Percentiles rank a stretch among this genome's conserved stretches.
Conservation (phyloP, 1,140 invertebrate species). For the Psilanteris sp. region DNA sequence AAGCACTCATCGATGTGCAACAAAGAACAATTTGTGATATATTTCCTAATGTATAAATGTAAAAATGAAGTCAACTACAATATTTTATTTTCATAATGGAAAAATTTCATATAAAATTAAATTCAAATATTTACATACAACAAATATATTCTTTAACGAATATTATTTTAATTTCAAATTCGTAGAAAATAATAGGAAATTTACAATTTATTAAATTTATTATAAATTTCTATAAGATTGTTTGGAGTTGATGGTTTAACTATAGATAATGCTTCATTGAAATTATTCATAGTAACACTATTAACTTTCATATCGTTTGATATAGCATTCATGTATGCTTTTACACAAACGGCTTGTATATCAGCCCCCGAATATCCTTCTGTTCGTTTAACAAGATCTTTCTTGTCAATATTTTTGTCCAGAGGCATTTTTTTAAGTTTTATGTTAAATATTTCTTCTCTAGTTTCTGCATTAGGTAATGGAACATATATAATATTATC, state of each 20-base stretch:
- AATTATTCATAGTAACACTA: constrained; percentile 82
- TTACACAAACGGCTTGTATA: constrained; percentile 91
- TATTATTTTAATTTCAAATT: too few relatives aligned
- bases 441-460: constrained; percentile 86
- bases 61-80: too few relatives aligned
- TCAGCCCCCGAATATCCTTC: constrained; percentile 93
- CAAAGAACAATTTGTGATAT: too few relatives aligned
- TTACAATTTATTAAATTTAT: not conserved
- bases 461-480: constrained; percentile 87
- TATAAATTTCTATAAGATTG: constrained; percentile 79
- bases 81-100: too few relatives aligned
- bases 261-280: constrained; percentile 83
- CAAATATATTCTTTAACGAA: too few relatives aligned
- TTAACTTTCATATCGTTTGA: constrained; percentile 85
- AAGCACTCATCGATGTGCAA: too few relatives aligned
- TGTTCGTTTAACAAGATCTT: constrained; percentile 83
- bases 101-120: too few relatives aligned
- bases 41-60: too few relatives aligned
- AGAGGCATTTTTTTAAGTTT: constrained; percentile 84
- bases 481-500: constrained; percentile 94
- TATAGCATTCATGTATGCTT: constrained; percentile 90
- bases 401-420: constrained; percentile 81
- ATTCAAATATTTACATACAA: too few relatives aligned
- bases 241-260: constrained; percentile 86
- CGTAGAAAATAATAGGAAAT: too few relatives aligned